A percentile compares a stretch with the other conserved stretches of the same genome.
phyloP scores from a whole-genome alignment of 2,797 vertebrate species.

The Odontamblyopus rebecca region DNA sequence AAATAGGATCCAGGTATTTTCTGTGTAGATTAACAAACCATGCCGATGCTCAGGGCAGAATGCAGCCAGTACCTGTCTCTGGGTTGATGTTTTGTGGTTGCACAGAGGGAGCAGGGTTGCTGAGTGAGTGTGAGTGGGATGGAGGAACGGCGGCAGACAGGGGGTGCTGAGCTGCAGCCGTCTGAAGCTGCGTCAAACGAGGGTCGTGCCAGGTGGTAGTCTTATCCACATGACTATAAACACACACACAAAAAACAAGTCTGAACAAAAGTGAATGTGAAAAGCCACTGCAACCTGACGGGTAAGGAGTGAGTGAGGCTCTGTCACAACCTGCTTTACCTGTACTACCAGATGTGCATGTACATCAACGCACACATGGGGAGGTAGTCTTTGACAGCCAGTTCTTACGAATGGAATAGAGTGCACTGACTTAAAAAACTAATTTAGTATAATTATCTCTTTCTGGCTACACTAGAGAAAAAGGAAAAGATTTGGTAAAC shows the following conservation, averaged over 20 bases:
- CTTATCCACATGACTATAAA: conserved; percentile 89
- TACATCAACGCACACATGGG: conserved; percentile 10
- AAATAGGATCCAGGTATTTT: not conserved
- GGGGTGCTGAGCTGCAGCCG: conserved; percentile 81
- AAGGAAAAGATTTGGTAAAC: not conserved
- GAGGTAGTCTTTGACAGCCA: conserved; percentile 36
- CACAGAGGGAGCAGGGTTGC: conserved; percentile 66
- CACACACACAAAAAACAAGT: conserved; percentile 51
- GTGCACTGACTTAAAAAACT: conserved; percentile 40
- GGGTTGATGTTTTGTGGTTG: conserved; percentile 64
- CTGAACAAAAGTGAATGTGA: conserved; percentile 47
- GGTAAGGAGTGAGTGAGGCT: conserved; percentile 28
- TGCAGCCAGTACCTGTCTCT: conserved; percentile 63
- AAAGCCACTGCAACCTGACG: conserved; percentile 45
- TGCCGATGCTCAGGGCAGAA: conserved; percentile 10
- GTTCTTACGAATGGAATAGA: conserved; percentile 38
- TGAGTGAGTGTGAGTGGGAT: conserved; percentile 65
- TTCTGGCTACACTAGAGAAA: not conserved
- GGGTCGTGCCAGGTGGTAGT: conserved; percentile 97
- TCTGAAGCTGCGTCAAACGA: conserved; percentile 88
- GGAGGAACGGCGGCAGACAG: conserved; percentile 46
- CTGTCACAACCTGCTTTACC: conserved; percentile 66
- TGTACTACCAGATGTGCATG: conserved; percentile 56
- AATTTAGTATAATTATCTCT: conserved; percentile 6
- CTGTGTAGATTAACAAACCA: not conserved